Evolutionary conservation across 1,140 invertebrate genomes (phyloP), one percentile per base, ranked within the genome.

Genomic region (Brachionus angularis): DNA sequence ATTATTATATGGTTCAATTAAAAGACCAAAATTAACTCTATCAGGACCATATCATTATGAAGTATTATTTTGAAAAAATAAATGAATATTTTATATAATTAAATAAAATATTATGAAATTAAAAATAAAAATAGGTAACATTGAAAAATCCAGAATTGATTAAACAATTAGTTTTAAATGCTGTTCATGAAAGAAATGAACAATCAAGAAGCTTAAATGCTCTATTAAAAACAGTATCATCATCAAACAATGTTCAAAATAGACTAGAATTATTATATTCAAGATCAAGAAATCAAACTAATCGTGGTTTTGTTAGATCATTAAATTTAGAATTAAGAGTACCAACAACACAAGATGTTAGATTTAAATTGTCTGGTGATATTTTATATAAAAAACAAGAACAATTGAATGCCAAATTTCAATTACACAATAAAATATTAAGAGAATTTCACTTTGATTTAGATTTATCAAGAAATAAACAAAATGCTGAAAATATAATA

Each of bases 141-240:
- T 31, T 67, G 1, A 67, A 50, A 67, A 67, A 67, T 67, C 62
- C 62, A 12, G 62, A 67, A 47, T 27, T 47, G 18, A 18, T 67
- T 12, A 42, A 46, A 47, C 31, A 39, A 23, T 10, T 67, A 10
- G 36, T 10, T 23, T 16, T 58, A n/a, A 58, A 36, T 58, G 53
- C 33, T 23, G 23, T 25, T 16, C 33, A 34, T n/a, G 53, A 39
- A n/a, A 58, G 39, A 58, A 58, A 31, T 39, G 34, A 58, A 18
- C 18, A 14, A 21, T 58, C 53, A 1, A 58, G 39, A 58, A 39
- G n/a, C 21, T 10, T 58, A 12, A 58, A 36, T 3, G 33, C 33
- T 3, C 5, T 16, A 4, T 58, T 58, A 8, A 33, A 39, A 36
- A 58, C 53, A 39, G 10, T 21, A 12, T 58, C 53, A 23, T 21